A percentile compares a stretch with the other conserved stretches of the same genome.
Conservation (phyloP, 2,888 invertebrate species). For the Drosophila paracracens region DNA sequence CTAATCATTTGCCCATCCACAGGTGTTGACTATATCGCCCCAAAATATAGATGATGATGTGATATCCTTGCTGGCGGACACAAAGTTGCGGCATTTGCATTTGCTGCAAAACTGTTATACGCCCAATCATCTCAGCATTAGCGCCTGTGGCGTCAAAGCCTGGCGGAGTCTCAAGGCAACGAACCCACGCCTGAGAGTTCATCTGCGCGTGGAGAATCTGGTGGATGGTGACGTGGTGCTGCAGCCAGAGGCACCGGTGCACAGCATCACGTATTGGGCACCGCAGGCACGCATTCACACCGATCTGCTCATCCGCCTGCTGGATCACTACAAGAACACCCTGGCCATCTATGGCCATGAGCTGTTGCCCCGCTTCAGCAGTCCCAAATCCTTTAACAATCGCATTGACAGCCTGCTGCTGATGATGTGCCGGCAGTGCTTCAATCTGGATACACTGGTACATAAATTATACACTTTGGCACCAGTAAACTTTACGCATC, state of each 20-base stretch:
- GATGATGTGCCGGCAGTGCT: constrained; percentile 89
- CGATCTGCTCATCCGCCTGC: constrained; percentile 86
- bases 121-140: constrained; percentile 86
- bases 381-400: constrained; percentile 89
- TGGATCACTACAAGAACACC: constrained; percentile 88
- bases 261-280: constrained; percentile 88
- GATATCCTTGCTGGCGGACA: constrained; percentile 88
- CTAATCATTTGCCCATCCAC: background rate
- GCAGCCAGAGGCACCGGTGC: constrained; percentile 90
- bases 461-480: constrained; percentile 25
- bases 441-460: constrained; percentile 89
- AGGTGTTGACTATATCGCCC: constrained; percentile 89
- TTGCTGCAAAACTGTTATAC: constrained; percentile 91
- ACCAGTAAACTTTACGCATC: too few relatives aligned
- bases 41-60: constrained; percentile 92
- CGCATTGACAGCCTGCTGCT: constrained; percentile 90
- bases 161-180: constrained; percentile 86
- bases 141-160: constrained; percentile 85
- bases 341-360: constrained; percentile 89
- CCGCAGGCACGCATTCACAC: constrained; percentile 87
- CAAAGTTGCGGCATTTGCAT: constrained; percentile 88
- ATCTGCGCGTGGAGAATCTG: constrained; percentile 88
- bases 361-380: constrained; percentile 88
- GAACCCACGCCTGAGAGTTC: constrained; percentile 88
- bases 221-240: constrained; percentile 88